These are phyloP conservation scores for Sialis fuliginosa DNA, from an alignment of 2,888 invertebrate species.

Conservation along the genomic window DNA sequence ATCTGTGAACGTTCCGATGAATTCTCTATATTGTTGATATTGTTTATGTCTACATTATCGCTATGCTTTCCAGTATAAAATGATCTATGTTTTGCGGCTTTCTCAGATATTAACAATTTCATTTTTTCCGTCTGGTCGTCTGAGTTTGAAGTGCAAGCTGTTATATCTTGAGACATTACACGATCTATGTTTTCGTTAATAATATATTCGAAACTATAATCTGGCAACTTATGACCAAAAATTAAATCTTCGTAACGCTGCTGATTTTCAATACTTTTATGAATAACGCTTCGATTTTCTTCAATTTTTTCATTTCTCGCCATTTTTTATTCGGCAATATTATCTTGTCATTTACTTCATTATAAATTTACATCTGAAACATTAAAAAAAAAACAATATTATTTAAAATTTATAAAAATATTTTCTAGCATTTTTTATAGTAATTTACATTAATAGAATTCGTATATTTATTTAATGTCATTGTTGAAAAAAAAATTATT, in stretches of 20 bases:
- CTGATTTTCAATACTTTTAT: too few species aligned
- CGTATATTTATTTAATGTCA: too few species aligned
- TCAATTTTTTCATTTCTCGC: too few species aligned
- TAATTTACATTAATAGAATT: background rate
- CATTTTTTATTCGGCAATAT: too few species aligned
- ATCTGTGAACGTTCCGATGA: background rate
- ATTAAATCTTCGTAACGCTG: background rate
- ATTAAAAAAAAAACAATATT: background rate
- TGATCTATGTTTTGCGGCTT: background rate
- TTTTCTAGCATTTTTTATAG: background rate
- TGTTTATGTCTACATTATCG: background rate
- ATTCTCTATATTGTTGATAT: background rate
- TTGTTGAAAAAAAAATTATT: too few species aligned
- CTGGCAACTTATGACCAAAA: background rate
- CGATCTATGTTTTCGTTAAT: slow-evolving; percentile 3
- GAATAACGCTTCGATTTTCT: too few species aligned
- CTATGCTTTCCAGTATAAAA: background rate
- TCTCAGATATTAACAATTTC: background rate
- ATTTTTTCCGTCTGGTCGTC: background rate
- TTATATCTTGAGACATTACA: background rate
- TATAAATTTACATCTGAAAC: too few species aligned
- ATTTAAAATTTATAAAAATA: background rate
- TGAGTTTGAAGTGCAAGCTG: background rate
- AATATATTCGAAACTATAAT: slow-evolving; percentile 3
- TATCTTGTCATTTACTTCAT: too few species aligned